phyloP scores from a whole-genome alignment of 2,888 invertebrate species.

The Lithophane ornitopus region DNA sequence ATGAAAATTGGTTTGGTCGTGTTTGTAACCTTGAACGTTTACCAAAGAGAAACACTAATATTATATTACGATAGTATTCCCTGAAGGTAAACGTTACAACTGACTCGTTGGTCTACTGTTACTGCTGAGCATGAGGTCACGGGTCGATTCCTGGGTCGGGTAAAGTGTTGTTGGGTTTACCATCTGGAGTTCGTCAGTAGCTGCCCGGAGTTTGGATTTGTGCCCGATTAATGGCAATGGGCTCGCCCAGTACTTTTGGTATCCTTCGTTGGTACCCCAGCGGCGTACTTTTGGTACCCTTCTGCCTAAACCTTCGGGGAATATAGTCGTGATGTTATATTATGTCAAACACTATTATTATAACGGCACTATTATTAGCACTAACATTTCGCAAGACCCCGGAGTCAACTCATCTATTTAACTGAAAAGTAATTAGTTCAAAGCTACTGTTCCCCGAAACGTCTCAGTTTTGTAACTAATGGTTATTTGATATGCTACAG shows the following conservation, averaged over 20 bases:
- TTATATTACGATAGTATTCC: not conserved
- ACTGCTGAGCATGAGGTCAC: not conserved
- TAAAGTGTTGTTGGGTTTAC: not conserved
- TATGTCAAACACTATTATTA: not conserved
- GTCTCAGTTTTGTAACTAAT: constrained; percentile 35
- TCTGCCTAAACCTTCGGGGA: not conserved
- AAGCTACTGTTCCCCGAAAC: constrained; percentile 20
- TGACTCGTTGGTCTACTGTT: not conserved
- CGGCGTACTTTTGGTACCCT: too few species aligned
- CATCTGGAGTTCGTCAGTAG: not conserved
- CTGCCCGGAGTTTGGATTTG: too few species aligned
- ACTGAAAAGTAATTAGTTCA: constrained; percentile 38
- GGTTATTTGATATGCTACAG: constrained; percentile 35
- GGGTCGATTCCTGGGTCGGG: not conserved
- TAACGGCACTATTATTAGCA: not conserved
- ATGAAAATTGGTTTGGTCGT: not conserved
- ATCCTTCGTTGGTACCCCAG: too few species aligned
- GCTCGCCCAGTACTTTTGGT: too few species aligned
- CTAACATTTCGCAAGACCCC: not conserved
- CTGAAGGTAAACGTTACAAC: not conserved
- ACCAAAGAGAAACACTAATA: not conserved
- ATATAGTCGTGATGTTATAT: not conserved
- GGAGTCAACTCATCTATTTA: constrained; percentile 11
- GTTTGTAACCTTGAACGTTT: not conserved
- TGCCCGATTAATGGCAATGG: too few species aligned